Conservation (phyloP, 2,797 vertebrate genomes). For the Silurus aristotelis region DNA sequence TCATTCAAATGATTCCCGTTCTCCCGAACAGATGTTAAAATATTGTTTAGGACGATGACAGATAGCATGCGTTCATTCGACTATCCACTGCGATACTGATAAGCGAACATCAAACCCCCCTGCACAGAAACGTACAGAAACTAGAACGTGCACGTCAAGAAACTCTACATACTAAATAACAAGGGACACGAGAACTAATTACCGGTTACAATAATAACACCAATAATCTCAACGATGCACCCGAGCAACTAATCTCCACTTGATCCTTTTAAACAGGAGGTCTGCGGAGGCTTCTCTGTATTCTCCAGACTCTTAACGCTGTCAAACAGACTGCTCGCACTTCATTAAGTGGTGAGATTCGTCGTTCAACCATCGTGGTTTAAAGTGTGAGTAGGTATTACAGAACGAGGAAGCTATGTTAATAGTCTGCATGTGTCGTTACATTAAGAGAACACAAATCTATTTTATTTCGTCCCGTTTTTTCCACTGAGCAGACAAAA, state of each 20-base stretch:
- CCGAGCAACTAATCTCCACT: slow-evolving; percentile 47
- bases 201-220: slow-evolving; percentile 65
- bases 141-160: not conserved
- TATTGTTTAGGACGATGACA: not conserved
- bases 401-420: not conserved
- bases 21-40: not conserved
- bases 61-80: not conserved
- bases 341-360: not conserved
- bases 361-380: not conserved
- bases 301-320: not conserved
- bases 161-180: slow-evolving; percentile 6
- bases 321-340: not conserved
- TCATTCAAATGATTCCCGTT: not conserved
- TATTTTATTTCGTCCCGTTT: too few species aligned
- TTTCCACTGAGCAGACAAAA: slow-evolving; percentile 12
- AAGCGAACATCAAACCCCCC: not conserved
- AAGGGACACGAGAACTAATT: slow-evolving; percentile 63
- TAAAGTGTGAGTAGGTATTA: not conserved
- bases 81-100: not conserved
- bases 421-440: not conserved
- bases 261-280: slow-evolving; percentile 44
- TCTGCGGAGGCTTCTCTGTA: not conserved
- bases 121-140: not conserved
- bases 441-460: not conserved
- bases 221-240: slow-evolving; percentile 62